A percentile compares a stretch with the other conserved stretches of the same genome.
These are phyloP conservation scores for Coregonus sp. DNA, from an alignment of 2,797 vertebrate genomes.

Conservation along the genomic window DNA sequence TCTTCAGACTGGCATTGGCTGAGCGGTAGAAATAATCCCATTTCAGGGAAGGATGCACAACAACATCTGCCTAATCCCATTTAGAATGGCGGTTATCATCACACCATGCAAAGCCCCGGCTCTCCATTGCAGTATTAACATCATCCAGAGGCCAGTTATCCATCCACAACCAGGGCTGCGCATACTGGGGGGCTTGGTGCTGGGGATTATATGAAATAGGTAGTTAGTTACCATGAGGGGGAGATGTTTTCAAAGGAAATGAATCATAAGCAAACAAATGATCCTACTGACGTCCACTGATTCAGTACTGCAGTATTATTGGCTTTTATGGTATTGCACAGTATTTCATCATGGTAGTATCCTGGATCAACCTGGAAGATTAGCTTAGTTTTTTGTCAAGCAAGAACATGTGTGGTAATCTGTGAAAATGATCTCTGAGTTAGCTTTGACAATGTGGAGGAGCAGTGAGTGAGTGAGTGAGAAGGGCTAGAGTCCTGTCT, in stretches of 20 bases:
- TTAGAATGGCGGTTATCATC: conserved; percentile 19
- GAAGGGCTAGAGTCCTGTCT: not conserved
- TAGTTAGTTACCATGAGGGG: conserved; percentile 4
- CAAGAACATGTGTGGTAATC: not conserved
- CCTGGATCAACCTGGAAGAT: not conserved
- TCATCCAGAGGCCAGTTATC: not conserved
- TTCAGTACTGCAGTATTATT: not conserved
- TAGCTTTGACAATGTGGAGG: not conserved
- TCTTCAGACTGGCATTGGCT: conserved; percentile 14
- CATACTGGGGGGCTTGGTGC: not conserved
- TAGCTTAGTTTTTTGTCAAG: not conserved
- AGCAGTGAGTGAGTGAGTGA: not conserved
- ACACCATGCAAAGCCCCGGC: conserved; percentile 13
- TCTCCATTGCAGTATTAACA: not conserved
- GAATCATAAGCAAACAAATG: not conserved
- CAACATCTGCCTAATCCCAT: conserved; percentile 42
- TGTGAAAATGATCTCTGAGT: not conserved
- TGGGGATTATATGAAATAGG: not conserved
- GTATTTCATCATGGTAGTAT: not conserved
- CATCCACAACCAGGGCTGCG: not conserved
- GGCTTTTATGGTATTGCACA: not conserved
- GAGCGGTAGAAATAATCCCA: conserved; percentile 23
- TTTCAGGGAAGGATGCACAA: conserved; percentile 26
- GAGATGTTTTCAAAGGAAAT: conserved; percentile 4
- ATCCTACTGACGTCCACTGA: not conserved